Percentiles rank a stretch among this genome's conserved stretches.
Conservation (phyloP, 2,113 vertebrate species). For the Misgurnus anguillicaudatus region DNA sequence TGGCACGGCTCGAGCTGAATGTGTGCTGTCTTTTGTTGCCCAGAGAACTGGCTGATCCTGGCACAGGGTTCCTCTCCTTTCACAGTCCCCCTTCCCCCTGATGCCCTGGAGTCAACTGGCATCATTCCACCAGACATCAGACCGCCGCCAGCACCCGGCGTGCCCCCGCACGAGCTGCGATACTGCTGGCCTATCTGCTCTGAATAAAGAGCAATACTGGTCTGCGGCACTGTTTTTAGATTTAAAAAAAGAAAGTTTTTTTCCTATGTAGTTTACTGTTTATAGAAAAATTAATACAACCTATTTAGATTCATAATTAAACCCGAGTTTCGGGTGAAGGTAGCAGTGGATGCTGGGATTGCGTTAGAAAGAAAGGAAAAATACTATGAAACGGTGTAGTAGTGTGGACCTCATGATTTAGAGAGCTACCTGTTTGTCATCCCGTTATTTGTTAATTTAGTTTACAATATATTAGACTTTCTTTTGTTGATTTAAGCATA, state of each 20-base stretch:
- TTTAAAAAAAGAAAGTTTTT: too few relatives aligned
- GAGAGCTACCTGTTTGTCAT: too few relatives aligned
- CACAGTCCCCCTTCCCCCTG: constrained; percentile 51
- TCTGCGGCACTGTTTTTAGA: not conserved
- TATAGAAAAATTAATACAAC: too few relatives aligned
- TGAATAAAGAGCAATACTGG: too few relatives aligned
- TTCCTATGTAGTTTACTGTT: too few relatives aligned
- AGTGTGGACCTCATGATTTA: not conserved
- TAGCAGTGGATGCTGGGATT: too few relatives aligned
- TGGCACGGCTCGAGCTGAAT: constrained; percentile 33
- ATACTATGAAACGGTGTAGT: too few relatives aligned
- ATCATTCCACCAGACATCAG: constrained; percentile 75
- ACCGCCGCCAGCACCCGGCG: constrained; percentile 50
- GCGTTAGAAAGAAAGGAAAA: too few relatives aligned
- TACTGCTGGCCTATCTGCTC: constrained; percentile 23
- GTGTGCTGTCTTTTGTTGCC: constrained; percentile 55
- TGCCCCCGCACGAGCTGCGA: constrained; percentile 47
- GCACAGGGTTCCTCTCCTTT: constrained; percentile 66
- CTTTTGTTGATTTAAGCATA: not conserved
- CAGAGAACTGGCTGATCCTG: constrained; percentile 65
- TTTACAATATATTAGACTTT: not conserved
- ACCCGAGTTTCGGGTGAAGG: too few relatives aligned
- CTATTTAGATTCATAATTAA: too few relatives aligned
- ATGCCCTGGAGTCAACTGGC: constrained; percentile 64
- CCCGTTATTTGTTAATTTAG: too few relatives aligned